A percentile compares a stretch with the other conserved stretches of the same genome.
Evolutionary conservation across 2,797 vertebrate genomes (phyloP).

Genomic region (Fringilla coelebs): DNA sequence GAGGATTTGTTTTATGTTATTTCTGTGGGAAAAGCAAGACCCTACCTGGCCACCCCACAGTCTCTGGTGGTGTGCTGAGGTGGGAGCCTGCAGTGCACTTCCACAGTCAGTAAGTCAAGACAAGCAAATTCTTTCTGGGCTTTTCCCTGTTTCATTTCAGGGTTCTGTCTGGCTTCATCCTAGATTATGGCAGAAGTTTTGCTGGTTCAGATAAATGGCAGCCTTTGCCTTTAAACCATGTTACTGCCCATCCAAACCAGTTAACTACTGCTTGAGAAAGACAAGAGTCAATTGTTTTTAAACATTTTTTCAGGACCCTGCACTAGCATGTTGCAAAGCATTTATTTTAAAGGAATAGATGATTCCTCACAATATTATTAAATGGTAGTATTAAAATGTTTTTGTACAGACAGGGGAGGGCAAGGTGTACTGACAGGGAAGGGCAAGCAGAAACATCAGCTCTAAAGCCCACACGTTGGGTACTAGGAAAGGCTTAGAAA

Average conservation of each 20-base stretch:
- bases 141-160: not conserved
- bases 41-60: not conserved
- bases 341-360: not conserved
- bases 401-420: not conserved
- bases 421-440: no score
- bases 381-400: not conserved
- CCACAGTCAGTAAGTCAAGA: not conserved
- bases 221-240: not conserved
- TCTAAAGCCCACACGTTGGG: not conserved
- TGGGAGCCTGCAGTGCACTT: not conserved
- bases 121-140: not conserved
- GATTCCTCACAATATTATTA: not conserved
- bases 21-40: not conserved
- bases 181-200: not conserved
- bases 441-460: not conserved
- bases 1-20: not conserved
- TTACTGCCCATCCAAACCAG: not conserved
- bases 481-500: not conserved
- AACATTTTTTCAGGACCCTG: not conserved
- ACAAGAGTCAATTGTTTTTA: not conserved
- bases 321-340: not conserved
- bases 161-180: not conserved
- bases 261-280: not conserved
- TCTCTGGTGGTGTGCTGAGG: not conserved
- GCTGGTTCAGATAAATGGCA: not conserved